Evolutionary conservation across 2,113 vertebrate species (phyloP).

Genomic region (Scalopus aquaticus): DNA sequence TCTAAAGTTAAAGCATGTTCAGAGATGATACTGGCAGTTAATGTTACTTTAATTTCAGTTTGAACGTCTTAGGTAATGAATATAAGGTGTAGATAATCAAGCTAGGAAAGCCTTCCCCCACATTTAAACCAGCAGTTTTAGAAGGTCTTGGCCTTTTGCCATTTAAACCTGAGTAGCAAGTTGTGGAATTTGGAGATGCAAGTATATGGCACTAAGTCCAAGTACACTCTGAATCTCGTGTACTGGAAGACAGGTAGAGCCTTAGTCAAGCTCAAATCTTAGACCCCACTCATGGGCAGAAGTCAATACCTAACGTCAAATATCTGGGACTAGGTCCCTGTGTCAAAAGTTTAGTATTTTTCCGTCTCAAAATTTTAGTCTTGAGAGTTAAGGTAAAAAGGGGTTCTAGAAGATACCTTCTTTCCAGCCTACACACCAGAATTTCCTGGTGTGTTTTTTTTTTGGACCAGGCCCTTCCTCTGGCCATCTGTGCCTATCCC

Average conservation of each 20-base stretch:
- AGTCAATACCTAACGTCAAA: background rate
- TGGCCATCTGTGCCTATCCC: no score
- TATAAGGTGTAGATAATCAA: background rate
- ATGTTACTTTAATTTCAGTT: background rate
- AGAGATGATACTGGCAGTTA: background rate
- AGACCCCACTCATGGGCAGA: background rate
- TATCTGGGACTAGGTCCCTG: background rate
- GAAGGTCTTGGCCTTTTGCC: background rate
- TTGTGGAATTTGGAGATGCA: background rate
- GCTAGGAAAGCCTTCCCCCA: background rate
- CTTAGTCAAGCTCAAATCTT: background rate
- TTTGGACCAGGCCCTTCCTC: background rate
- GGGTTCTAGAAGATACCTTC: background rate
- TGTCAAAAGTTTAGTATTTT: background rate
- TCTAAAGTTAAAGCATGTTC: background rate
- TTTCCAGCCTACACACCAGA: background rate
- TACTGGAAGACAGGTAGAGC: no score
- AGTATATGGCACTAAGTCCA: background rate
- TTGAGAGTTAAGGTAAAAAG: background rate
- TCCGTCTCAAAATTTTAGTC: background rate
- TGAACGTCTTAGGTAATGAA: background rate
- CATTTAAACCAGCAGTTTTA: background rate
- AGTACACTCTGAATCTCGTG: rapidly evolving
- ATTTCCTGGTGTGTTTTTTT: background rate
- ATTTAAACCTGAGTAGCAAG: rapidly evolving